phyloP scores from a whole-genome alignment of 2,888 invertebrate species.

The Heliconius aoede region DNA sequence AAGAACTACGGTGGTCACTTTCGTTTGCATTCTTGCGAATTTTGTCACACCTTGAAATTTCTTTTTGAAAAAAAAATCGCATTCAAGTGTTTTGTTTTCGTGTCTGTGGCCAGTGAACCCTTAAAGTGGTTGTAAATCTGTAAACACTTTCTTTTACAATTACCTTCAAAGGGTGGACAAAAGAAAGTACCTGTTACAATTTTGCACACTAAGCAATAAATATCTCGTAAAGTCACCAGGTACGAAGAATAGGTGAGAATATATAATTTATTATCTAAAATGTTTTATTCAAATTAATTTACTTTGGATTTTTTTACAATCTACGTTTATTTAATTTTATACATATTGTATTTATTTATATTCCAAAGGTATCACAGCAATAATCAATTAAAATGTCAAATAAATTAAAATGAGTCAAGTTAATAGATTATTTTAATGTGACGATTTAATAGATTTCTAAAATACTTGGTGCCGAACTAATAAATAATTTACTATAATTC shows the following conservation, averaged over 20 bases:
- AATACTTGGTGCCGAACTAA: too few species aligned
- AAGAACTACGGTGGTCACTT: constrained; percentile 65
- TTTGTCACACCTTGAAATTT: constrained; percentile 66
- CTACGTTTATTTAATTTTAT: not conserved
- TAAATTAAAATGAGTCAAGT: not conserved
- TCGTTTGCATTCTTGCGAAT: constrained; percentile 70
- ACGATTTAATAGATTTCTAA: too few species aligned
- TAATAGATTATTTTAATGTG: not conserved
- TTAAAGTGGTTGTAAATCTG: constrained; percentile 74
- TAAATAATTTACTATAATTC: too few species aligned
- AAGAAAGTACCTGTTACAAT: constrained; percentile 73
- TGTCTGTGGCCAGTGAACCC: constrained; percentile 63
- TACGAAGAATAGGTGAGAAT: not conserved
- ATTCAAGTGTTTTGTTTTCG: constrained; percentile 64
- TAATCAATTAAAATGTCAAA: not conserved
- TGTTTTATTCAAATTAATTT: not conserved
- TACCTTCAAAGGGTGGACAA: constrained; percentile 48
- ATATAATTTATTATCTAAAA: not conserved
- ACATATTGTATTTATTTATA: not conserved
- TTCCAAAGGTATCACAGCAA: not conserved
- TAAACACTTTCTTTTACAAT: constrained; percentile 69
- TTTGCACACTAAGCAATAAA: constrained; percentile 54
- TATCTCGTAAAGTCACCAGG: constrained; percentile 23
- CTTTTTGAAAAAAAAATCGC: constrained; percentile 49
- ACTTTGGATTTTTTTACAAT: not conserved